A percentile compares a stretch with the other conserved stretches of the same genome.
Evolutionary conservation across 2,113 vertebrate genomes (phyloP).

Genomic region (Corythoichthys haematopterus): DNA sequence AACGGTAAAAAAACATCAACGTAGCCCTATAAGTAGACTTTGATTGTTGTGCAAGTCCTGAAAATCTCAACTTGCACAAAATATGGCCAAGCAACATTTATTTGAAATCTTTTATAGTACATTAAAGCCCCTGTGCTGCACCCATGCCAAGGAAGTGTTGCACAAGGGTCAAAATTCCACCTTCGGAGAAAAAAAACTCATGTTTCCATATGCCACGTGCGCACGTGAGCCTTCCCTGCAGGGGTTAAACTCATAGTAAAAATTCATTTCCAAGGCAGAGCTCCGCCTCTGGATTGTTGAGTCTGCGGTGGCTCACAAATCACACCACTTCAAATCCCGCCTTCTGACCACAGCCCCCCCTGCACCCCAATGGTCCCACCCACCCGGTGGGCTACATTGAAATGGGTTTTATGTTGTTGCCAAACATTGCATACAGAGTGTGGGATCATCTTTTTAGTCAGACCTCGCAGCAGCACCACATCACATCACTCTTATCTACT

Average conservation of each 20-base stretch:
- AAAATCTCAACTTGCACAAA: neutral
- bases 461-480: slow-evolving; percentile 13
- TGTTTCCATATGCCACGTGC: neutral
- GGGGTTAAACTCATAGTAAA: slow-evolving; percentile 55
- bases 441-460: slow-evolving; percentile 30
- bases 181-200: neutral
- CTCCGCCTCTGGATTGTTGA: slow-evolving; percentile 54
- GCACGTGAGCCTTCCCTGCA: slow-evolving; percentile 14
- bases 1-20: no score
- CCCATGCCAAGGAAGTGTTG: neutral
- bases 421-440: slow-evolving; percentile 42
- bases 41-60: neutral
- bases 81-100: neutral
- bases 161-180: neutral
- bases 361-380: slow-evolving; percentile 58
- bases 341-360: slow-evolving; percentile 35
- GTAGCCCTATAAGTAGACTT: neutral
- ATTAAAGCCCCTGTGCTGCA: neutral
- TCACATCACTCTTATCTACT: neutral
- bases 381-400: slow-evolving; percentile 60
- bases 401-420: slow-evolving; percentile 62
- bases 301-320: slow-evolving; percentile 54
- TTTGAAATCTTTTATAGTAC: no score
- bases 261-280: neutral
- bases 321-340: slow-evolving; percentile 69